Percentiles rank a stretch among this genome's conserved stretches.
Conservation (phyloP, 2,888 invertebrate species). For the Pollenia angustigena region DNA sequence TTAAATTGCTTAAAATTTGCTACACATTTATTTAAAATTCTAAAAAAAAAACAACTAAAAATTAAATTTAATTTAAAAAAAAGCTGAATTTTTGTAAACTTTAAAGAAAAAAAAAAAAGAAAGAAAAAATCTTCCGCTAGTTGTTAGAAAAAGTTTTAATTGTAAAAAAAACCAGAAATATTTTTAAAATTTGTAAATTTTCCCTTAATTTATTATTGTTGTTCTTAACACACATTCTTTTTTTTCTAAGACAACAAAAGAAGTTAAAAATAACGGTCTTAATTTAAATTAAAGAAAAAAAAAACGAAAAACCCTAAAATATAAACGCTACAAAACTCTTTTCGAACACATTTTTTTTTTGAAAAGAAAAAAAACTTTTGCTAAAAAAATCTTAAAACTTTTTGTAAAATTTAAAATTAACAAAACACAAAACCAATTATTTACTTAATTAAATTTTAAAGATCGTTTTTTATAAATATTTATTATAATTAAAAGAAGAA, state of each 20-base stretch:
- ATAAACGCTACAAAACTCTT: constrained; percentile 71
- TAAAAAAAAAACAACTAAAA: constrained; percentile 45
- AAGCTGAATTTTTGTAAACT: constrained; percentile 66
- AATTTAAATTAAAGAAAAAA: constrained; percentile 45
- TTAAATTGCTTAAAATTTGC: constrained; percentile 65
- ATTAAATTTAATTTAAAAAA: constrained; percentile 66
- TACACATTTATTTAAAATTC: constrained; percentile 37
- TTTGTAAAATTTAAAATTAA: constrained; percentile 73
- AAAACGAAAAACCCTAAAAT: constrained; percentile 36
- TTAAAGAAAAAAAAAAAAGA: constrained; percentile 49
- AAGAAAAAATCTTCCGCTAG: constrained; percentile 75
- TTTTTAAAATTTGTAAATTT: constrained; percentile 22
- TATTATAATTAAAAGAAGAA: constrained; percentile 69
- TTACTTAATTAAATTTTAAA: constrained; percentile 69
- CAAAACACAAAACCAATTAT: constrained; percentile 60
- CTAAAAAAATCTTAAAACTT: constrained; percentile 69
- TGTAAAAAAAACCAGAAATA: constrained; percentile 24
- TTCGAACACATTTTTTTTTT: constrained; percentile 61
- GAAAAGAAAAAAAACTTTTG: constrained; percentile 39
- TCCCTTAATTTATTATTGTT: constrained; percentile 57
- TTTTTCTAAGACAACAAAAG: background rate
- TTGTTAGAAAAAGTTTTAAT: constrained; percentile 64
- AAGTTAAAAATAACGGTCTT: constrained; percentile 40
- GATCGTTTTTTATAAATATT: constrained; percentile 78
- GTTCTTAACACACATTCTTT: constrained; percentile 18